phyloP scores from a whole-genome alignment of 1,140 invertebrate species.

The Bombus ignitus region DNA sequence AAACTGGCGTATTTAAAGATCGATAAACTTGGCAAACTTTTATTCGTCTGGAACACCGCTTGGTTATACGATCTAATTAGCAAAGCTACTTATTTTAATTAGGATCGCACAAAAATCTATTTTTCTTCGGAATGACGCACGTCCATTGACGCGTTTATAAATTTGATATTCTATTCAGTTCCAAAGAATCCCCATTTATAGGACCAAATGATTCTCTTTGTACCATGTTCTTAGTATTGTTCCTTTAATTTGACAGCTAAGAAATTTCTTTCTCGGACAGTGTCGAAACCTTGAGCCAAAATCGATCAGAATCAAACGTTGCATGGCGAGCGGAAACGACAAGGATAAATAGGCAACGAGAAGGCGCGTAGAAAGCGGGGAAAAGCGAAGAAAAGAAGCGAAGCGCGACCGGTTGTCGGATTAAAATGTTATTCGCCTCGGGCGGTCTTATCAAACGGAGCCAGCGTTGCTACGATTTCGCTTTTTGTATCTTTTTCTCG shows the following conservation, averaged over 20 bases:
- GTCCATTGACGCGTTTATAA: background rate
- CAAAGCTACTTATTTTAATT: background rate
- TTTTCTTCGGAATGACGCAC: background rate
- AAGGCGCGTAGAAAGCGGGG: background rate
- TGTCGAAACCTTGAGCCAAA: background rate
- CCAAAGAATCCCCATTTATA: too few species aligned
- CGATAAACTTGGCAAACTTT: conserved; percentile 11
- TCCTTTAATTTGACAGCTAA: too few species aligned
- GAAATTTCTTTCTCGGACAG: background rate
- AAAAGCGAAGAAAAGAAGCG: conserved; percentile 10
- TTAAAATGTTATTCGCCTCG: conserved; percentile 72
- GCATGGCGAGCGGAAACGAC: background rate
- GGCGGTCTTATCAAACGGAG: conserved; percentile 70
- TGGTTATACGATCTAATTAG: background rate
- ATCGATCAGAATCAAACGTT: background rate
- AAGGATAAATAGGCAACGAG: conserved; percentile 18
- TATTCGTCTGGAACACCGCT: background rate
- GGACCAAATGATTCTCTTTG: background rate
- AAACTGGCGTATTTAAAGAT: conserved; percentile 18
- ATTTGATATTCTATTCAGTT: background rate
- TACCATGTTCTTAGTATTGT: background rate
- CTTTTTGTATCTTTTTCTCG: conserved; percentile 42
- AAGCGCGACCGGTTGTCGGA: conserved; percentile 54
- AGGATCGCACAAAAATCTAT: background rate
- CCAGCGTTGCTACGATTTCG: conserved; percentile 63